A percentile compares a stretch with the other conserved stretches of the same genome.
These are phyloP conservation scores for Crypturellus tataupa DNA, from an alignment of 2,797 vertebrate species.

Conservation along the genomic window DNA sequence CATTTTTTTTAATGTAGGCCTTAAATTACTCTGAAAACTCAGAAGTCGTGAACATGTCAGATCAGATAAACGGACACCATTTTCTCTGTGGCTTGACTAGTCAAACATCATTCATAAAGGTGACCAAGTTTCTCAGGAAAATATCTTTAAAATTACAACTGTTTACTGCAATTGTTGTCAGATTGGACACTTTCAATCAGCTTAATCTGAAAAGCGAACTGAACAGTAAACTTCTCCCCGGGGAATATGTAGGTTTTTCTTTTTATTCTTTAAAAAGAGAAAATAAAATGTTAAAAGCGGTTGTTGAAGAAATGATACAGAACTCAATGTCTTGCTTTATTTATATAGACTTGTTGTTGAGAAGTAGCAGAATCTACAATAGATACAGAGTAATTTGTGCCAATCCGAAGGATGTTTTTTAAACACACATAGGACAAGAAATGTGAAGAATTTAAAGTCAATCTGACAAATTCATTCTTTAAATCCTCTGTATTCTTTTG, in stretches of 20 bases:
- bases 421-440: neutral
- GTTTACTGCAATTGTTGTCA: neutral
- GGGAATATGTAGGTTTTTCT: neutral
- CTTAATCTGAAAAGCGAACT: neutral
- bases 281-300: neutral
- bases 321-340: rapidly evolving
- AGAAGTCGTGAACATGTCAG: neutral
- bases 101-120: neutral
- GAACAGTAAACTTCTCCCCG: neutral
- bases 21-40: neutral
- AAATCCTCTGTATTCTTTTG: neutral
- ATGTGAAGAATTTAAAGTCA: neutral
- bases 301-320: neutral
- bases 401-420: neutral
- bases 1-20: neutral
- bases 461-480: neutral
- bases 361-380: neutral
- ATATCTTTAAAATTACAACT: neutral
- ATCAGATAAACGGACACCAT: neutral
- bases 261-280: neutral
- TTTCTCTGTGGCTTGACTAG: neutral
- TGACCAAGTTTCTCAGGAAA: neutral
- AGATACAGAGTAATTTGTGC: neutral
- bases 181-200: neutral
- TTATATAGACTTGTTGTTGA: neutral